phyloP scores from a whole-genome alignment of 92 coral and sea anemone genomes.

The Micromussa lordhowensis region DNA sequence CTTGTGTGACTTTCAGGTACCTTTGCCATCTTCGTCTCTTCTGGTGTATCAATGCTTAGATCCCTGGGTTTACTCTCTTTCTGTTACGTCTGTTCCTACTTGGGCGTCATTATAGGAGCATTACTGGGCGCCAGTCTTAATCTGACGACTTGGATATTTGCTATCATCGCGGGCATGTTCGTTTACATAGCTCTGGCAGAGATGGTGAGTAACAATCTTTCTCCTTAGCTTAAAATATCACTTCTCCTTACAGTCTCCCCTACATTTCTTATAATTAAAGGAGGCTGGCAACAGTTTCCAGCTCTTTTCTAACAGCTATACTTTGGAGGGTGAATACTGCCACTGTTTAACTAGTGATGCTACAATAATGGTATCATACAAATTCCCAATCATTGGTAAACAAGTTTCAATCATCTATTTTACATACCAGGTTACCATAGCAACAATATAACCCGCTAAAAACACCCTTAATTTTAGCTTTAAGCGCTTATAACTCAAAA shows the following conservation, averaged over 20 bases:
- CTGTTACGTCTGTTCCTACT: slow-evolving; percentile 58
- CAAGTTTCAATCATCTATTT: too few species aligned
- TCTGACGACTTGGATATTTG: slow-evolving; percentile 82
- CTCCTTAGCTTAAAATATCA: not conserved
- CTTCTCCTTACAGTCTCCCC: not conserved
- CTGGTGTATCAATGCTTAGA: slow-evolving; percentile 52
- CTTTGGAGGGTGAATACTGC: too few species aligned
- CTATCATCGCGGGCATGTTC: slow-evolving; percentile 84
- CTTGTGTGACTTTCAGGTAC: slow-evolving; percentile 53
- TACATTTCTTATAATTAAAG: not conserved
- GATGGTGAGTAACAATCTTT: slow-evolving; percentile 64
- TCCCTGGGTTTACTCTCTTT: slow-evolving; percentile 66
- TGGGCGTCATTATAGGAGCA: slow-evolving; percentile 74
- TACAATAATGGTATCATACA: too few species aligned
- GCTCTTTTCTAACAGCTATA: too few species aligned
- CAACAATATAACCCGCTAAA: too few species aligned
- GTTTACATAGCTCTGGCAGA: slow-evolving; percentile 73
- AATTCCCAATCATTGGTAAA: too few species aligned
- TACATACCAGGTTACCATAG: too few species aligned
- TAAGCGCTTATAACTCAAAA: too few species aligned
- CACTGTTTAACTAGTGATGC: too few species aligned
- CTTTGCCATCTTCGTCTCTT: slow-evolving; percentile 78
- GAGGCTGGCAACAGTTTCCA: too few species aligned
- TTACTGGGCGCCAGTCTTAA: slow-evolving; percentile 66
- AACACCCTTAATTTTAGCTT: too few species aligned